Evolutionary conservation across 2,797 vertebrate genomes (phyloP), one percentile per base, ranked within the genome.

Genomic region (Euthynnus affinis): DNA sequence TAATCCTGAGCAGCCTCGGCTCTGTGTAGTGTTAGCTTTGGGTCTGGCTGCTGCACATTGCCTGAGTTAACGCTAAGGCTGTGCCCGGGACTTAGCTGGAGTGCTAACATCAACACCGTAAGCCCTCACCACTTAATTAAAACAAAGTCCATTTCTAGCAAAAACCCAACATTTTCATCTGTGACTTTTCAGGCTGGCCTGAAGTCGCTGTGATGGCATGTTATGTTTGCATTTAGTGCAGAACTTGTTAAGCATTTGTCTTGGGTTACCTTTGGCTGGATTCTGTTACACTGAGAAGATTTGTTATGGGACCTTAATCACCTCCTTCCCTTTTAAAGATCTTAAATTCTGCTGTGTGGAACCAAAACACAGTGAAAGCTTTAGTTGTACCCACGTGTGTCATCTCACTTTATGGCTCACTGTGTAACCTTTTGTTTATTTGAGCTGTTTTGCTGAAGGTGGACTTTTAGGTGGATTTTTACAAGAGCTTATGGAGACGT

Each of bases 11-110:
- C 84, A 89, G 84, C 90, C 80, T 86, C 71, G 44, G 85, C 80
- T 76, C 80, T 85, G 80, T 81, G 81, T 81, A 58, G 51, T 84
- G 86, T 93, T 90, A 72, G 89, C 84, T 89, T 86, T 89, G 76
- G 82, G 51, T 73, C 67, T 58, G 75, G 48, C 77, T 87, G 68
- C 62, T 3, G 68, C 82, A 85, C 86, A 72, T 78, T 88, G 74
- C 81, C 77, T 48, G 70, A 83, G 59, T 87, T 90, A 82, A 72
- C 27, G 37, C 76, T 79, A 76, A 83, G 74, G 70, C 84, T 82
- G 76, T 66, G 71, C 83, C 71, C 17, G 0, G 51, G 81, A 86
- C 71, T 91, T 84, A 82, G 61, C 56, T 61, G 10, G 78, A 83
- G 55, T 27, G 40, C 81, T 80, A 87, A 83, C 81, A 84, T 83